Base-by-base conservation (phyloP, 2,113 vertebrate genomes). In the Tinamus guttatus region DNA sequence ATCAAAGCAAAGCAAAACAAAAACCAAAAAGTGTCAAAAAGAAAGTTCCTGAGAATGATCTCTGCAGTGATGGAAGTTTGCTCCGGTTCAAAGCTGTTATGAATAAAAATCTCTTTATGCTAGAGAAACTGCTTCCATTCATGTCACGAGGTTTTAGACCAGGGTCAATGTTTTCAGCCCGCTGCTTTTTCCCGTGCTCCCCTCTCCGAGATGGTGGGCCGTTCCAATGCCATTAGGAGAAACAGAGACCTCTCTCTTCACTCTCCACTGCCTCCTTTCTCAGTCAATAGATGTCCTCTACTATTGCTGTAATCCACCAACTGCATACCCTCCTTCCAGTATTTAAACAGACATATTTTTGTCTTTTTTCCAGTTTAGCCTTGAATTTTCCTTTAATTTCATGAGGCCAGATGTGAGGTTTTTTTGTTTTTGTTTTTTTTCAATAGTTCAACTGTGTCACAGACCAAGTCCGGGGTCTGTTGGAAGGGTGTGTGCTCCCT, bases 41-140 rank as follows among this genome's bases (percentile, higher is more conserved):
- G 80, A 70, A 51, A 38, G 45, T 92, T 22, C 45, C 36, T 2
- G 28, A 84, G 93, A 51, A 95, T 86, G 84, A 83, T 92, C 40
- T 54, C 22, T 86, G 30, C 79, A 58, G 64, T 1, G 13, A 87
- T 82, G 58, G 32, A 90, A 94, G 52, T 70, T 92, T 52, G 22
- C 49, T 90, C n/a, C 54, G 70, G 28, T 94, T 92, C 68, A 95
- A 86, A 95, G 71, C 77, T 81, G 68, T 18, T 90, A 51, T 0
- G 0, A 86, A 75, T 64, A 89, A 94, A 86, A 90, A 62, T 25
- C 34, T 8, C 51, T 25, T 38, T 20, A 64, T 82, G 62, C 56
- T 52, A 85, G 67, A 87, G 74, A 28, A 73, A 85, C 36, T 0
- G 6, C 24, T 89, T 78, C 40, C 32, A 49, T 22, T 78, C 36